Percentiles rank a stretch among this genome's conserved stretches.
phyloP scores from a whole-genome alignment of 2,797 vertebrate species.

The Xiphorhynchus erythropygius region DNA sequence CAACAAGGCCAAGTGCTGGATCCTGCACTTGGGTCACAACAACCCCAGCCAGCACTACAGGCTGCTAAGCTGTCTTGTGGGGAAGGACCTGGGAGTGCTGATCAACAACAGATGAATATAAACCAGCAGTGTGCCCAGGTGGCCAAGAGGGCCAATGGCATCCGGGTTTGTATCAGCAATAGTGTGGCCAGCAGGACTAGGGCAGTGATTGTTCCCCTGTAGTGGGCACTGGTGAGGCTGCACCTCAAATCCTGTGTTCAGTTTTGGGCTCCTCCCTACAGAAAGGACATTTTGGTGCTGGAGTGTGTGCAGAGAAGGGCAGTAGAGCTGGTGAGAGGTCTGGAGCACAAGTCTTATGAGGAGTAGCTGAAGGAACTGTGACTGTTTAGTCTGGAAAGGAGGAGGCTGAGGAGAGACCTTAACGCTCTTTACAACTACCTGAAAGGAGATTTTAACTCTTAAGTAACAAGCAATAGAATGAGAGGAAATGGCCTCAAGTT shows the following conservation, averaged over 20 bases:
- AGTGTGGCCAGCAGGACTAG: neutral
- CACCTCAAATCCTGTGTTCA: accelerated
- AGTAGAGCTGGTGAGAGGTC: accelerated
- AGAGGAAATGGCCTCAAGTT: neutral
- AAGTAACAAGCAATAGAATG: neutral
- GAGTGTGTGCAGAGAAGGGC: accelerated
- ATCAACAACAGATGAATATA: accelerated
- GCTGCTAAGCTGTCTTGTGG: accelerated
- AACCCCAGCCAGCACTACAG: accelerated
- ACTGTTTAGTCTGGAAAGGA: neutral
- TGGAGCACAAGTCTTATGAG: neutral
- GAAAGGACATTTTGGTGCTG: neutral
- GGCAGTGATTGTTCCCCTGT: accelerated
- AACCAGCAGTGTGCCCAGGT: accelerated
- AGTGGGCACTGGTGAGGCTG: accelerated
- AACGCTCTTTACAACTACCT: accelerated
- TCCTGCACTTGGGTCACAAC: neutral
- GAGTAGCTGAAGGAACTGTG: accelerated
- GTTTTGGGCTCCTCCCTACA: neutral
- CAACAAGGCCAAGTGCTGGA: neutral
- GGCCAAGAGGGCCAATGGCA: neutral
- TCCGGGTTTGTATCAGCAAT: neutral
- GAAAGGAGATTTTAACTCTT: neutral
- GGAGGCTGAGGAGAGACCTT: neutral
- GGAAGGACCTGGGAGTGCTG: accelerated